Percentiles rank a stretch among this genome's conserved stretches.
Conservation (phyloP, 2,888 invertebrate genomes). For the Brachypalpus laphriformis region DNA sequence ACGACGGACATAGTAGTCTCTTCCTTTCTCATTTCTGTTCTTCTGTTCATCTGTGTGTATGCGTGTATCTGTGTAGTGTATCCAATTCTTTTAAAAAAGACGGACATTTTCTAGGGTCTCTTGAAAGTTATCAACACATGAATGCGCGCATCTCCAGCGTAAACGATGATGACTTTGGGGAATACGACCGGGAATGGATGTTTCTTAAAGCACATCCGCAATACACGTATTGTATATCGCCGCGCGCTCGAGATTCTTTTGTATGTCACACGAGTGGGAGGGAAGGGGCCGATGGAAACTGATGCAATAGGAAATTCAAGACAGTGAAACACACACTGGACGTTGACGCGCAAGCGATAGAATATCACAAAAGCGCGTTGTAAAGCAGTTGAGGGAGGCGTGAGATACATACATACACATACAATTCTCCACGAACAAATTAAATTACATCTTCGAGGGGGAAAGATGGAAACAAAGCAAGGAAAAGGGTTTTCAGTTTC, state of each 20-base stretch:
- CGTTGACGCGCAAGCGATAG: conserved; percentile 58
- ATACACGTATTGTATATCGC: conserved; percentile 36
- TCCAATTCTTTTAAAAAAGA: conserved; percentile 46
- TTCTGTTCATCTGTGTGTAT: not conserved
- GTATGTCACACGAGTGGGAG: not conserved
- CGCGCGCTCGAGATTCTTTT: conserved; percentile 20
- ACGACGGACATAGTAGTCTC: conserved; percentile 1
- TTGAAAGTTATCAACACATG: conserved; percentile 51
- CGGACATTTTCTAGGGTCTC: conserved; percentile 49
- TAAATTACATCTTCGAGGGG: conserved; percentile 38
- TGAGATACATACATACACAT: too few species aligned
- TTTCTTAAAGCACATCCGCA: conserved; percentile 50
- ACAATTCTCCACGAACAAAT: conserved; percentile 50
- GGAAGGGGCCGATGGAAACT: conserved; percentile 32
- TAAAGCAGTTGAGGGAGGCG: not conserved
- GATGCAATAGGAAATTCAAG: conserved; percentile 64
- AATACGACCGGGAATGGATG: conserved; percentile 11
- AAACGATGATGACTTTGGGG: conserved; percentile 50
- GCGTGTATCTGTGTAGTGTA: not conserved
- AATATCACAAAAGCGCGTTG: conserved; percentile 43
- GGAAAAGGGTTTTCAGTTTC: conserved; percentile 48
- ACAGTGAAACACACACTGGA: conserved; percentile 55
- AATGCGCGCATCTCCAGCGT: conserved; percentile 49
- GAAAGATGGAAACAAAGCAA: not conserved
- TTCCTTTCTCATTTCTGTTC: not conserved